Evolutionary conservation across 2,888 invertebrate genomes (phyloP), one percentile per base, ranked within the genome.

Genomic region (Dorcus parallelipipedus): DNA sequence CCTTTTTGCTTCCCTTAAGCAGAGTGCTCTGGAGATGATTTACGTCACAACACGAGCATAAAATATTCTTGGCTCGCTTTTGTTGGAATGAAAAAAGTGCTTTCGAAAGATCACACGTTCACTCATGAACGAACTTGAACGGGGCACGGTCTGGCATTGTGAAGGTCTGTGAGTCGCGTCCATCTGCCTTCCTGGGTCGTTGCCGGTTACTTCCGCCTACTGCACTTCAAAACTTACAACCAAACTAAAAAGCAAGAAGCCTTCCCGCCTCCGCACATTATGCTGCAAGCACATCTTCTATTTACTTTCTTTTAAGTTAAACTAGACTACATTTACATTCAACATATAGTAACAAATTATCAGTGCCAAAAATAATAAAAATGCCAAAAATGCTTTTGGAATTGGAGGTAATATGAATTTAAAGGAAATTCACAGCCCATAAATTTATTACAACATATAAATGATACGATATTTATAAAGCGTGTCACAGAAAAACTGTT

Each of bases 181-280:
- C 68, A 68, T 68, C 68, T 68, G 68, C 67, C 67, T 67, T 67
- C 63, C 65, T 61, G 58, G 79, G 82, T 81, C 78, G 77, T 55
- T 79, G 80, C 67, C 81, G 75, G 41, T 82, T 79, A 60, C 74
- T 67, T 81, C 75, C 64, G 79, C 80, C 67, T 79, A 78, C 1
- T 80, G 81, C 72, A 63, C 65, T 59, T 64, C 61, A 67, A 69
- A 67, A 67, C 63, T 66, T 64, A 59, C 61, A 59, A 55, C 60
- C 54, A 62, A 63, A 63, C 61, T 60, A 61, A 64, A 63, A 63
- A 64, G 63, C 61, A 63, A 64, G 63, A 64, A 64, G 64, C 64
- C 61, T 52, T 56, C 23, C 42, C 10, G 43, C 33, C 38, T 41
- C 52, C 40, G 10, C 56, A 52, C 38, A 50, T 41, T 49, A 20